Evolutionary conservation across 2,888 invertebrate species (phyloP).

Genomic region (Hydropsyche betteni): DNA sequence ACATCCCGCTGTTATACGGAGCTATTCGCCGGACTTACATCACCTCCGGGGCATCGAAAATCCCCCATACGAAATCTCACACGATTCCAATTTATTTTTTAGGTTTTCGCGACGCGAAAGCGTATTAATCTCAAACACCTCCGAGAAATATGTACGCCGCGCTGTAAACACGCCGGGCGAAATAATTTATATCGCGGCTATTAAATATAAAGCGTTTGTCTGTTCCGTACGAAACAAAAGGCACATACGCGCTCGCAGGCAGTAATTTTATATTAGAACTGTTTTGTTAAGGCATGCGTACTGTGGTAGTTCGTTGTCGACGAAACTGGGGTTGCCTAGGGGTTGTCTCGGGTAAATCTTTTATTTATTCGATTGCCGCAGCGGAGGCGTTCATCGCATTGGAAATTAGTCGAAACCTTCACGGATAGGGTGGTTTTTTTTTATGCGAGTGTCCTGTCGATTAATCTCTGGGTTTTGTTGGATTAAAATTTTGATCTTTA

Average conservation of each 20-base stretch:
- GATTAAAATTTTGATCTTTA: neutral
- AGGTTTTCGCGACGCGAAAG: neutral
- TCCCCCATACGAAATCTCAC: conserved; percentile 15
- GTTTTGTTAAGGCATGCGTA: conserved; percentile 48
- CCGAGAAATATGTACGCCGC: conserved; percentile 16
- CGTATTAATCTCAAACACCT: conserved; percentile 36
- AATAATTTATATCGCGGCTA: conserved; percentile 35
- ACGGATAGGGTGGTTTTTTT: neutral
- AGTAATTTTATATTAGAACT: conserved; percentile 48
- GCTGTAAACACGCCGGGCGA: conserved; percentile 16
- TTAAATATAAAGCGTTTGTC: conserved; percentile 37
- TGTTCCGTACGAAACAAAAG: conserved; percentile 40
- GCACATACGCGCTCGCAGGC: conserved; percentile 37
- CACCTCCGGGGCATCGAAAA: conserved; percentile 18
- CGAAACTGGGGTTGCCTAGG: conserved; percentile 14
- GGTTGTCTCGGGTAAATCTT: conserved; percentile 10
- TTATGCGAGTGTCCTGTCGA: neutral
- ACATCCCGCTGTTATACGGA: conserved; percentile 31
- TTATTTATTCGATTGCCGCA: conserved; percentile 20
- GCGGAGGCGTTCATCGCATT: neutral
- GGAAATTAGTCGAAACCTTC: neutral
- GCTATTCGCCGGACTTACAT: conserved; percentile 25
- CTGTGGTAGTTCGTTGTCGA: conserved; percentile 35
- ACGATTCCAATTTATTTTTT: neutral
- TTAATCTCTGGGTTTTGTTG: neutral